phyloP scores from a whole-genome alignment of 2,113 vertebrate genomes.

The Peromyscus polionotus region DNA sequence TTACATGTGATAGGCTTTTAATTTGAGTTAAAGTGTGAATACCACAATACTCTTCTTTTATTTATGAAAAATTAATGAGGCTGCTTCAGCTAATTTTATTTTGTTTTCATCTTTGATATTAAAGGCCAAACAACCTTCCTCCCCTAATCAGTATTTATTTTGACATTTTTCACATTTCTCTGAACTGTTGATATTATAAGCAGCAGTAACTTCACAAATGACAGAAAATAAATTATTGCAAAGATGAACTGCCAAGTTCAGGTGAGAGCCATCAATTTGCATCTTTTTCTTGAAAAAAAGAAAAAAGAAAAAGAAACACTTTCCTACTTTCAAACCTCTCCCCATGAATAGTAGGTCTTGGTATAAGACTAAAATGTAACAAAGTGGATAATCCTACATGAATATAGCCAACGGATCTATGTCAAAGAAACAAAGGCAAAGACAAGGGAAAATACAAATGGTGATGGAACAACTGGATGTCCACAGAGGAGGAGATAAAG shows the following conservation, averaged over 20 bases:
- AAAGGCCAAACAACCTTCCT: slow-evolving; percentile 27
- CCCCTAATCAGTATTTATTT: background rate
- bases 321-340: background rate
- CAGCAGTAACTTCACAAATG: slow-evolving; percentile 46
- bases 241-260: background rate
- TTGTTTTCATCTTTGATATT: slow-evolving; percentile 10
- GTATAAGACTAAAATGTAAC: background rate
- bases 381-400: background rate
- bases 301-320: background rate
- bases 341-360: background rate
- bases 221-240: slow-evolving; percentile 56
- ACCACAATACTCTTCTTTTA: background rate
- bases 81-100: slow-evolving; percentile 25
- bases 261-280: background rate
- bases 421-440: background rate
- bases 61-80: slow-evolving; percentile 43
- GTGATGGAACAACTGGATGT: background rate
- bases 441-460: background rate
- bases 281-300: background rate
- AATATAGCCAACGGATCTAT: background rate
- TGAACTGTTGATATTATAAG: background rate
- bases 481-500: background rate
- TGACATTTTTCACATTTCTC: background rate
- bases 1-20: background rate
- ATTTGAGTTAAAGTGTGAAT: background rate